These are phyloP conservation scores for Atlantisia rogersi DNA, from an alignment of 2,113 vertebrate species.

Conservation along the genomic window DNA sequence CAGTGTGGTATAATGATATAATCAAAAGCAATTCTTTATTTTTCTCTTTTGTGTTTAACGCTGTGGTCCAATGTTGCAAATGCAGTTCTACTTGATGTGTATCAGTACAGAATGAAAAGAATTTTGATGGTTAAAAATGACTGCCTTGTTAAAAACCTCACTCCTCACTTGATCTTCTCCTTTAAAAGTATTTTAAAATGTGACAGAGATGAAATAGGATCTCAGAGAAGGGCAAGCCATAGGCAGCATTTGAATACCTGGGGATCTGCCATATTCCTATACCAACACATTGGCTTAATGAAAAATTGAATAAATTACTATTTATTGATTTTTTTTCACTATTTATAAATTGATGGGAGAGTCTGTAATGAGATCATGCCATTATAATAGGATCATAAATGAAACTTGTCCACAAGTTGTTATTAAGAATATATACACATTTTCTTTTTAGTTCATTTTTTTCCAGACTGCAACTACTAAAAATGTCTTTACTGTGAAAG, in stretches of 20 bases:
- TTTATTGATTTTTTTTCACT: background rate
- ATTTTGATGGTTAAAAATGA: background rate
- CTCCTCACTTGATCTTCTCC: background rate
- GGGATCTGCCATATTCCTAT: background rate
- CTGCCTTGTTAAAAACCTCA: background rate
- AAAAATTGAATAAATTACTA: slow-evolving; percentile 9
- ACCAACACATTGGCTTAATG: background rate
- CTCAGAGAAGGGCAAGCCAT: background rate
- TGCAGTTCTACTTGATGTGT: background rate
- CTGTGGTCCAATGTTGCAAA: background rate
- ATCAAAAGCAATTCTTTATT: background rate
- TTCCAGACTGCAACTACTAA: background rate
- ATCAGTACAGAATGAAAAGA: background rate
- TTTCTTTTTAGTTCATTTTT: background rate
- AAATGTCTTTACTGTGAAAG: background rate
- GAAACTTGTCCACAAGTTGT: background rate
- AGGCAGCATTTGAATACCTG: background rate
- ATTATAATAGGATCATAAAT: background rate
- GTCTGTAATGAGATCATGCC: background rate
- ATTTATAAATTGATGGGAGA: background rate
- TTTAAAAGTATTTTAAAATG: background rate
- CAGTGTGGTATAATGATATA: background rate
- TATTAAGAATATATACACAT: background rate
- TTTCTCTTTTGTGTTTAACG: background rate
- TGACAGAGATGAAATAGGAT: background rate